Conservation (phyloP, 2,113 vertebrate species). For the Caloenas nicobarica region DNA sequence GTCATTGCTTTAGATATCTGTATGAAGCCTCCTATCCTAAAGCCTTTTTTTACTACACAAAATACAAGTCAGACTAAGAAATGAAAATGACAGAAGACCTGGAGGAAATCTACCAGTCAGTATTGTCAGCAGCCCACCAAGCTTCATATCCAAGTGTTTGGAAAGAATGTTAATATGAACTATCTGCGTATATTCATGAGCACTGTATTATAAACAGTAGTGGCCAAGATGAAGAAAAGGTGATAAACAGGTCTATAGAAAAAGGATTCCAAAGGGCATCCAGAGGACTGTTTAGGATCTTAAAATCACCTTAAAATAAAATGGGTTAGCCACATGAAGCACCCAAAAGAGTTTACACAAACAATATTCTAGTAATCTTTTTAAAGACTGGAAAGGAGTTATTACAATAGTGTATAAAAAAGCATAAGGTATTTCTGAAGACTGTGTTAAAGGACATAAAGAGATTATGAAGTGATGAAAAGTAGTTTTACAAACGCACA, state of each 20-base stretch:
- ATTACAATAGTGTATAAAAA: not conserved
- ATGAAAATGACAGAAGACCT: not conserved
- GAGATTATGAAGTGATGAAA: not conserved
- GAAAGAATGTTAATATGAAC: not conserved
- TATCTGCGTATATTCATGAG: not conserved
- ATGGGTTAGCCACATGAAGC: not conserved
- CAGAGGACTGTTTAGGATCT: not conserved
- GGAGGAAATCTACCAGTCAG: not conserved
- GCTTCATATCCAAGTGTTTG: not conserved
- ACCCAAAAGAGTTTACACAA: not conserved
- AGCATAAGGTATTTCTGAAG: not conserved
- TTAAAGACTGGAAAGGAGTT: not conserved
- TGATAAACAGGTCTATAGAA: not conserved
- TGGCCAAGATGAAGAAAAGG: not conserved
- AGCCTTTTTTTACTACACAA: not conserved
- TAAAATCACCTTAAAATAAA: not conserved
- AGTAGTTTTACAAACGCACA: not conserved
- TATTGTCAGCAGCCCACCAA: not conserved
- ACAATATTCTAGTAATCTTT: not conserved
- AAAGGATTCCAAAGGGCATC: not conserved
- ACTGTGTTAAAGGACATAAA: not conserved
- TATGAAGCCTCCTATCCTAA: not conserved
- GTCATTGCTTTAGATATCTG: not conserved
- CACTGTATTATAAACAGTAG: rapidly evolving
- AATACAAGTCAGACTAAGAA: not conserved